Percentiles rank a stretch among this genome's conserved stretches.
phyloP scores from a whole-genome alignment of 2,113 vertebrate species.

The Triplophysa siluroides region DNA sequence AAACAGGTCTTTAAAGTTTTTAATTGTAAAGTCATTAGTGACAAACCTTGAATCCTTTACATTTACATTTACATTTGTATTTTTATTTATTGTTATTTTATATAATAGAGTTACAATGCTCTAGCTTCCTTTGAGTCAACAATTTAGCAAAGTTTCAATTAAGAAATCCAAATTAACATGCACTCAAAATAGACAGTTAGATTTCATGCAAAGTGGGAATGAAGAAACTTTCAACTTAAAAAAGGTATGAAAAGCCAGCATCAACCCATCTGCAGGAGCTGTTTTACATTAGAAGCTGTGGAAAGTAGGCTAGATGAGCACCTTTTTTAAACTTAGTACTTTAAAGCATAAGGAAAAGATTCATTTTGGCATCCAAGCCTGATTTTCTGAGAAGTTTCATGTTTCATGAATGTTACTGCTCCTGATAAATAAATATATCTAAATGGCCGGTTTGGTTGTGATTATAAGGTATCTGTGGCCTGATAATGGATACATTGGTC shows the following conservation, averaged over 20 bases:
- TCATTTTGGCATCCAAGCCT: not conserved
- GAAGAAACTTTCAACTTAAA: not conserved
- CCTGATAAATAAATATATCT: not conserved
- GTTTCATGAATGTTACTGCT: not conserved
- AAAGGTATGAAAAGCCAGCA: not conserved
- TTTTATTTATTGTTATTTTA: not conserved
- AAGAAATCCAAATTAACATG: not conserved
- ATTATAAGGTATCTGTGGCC: conserved; percentile 22
- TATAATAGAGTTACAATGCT: not conserved
- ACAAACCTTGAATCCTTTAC: not conserved
- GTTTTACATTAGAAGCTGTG: not conserved
- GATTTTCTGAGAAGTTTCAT: no score
- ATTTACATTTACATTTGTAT: not conserved
- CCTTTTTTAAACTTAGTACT: not conserved
- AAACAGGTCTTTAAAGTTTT: no score
- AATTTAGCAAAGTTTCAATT: not conserved
- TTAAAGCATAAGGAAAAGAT: not conserved
- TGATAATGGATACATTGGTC: conserved; percentile 31
- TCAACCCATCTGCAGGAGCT: not conserved
- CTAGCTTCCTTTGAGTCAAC: no score
- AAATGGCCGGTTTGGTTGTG: conserved; percentile 15
- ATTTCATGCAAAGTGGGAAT: not conserved
- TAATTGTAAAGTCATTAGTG: not conserved
- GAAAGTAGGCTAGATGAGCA: not conserved
- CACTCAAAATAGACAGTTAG: not conserved